Evolutionary conservation across 2,888 invertebrate species (phyloP).

Genomic region (Incurvaria masculella): DNA sequence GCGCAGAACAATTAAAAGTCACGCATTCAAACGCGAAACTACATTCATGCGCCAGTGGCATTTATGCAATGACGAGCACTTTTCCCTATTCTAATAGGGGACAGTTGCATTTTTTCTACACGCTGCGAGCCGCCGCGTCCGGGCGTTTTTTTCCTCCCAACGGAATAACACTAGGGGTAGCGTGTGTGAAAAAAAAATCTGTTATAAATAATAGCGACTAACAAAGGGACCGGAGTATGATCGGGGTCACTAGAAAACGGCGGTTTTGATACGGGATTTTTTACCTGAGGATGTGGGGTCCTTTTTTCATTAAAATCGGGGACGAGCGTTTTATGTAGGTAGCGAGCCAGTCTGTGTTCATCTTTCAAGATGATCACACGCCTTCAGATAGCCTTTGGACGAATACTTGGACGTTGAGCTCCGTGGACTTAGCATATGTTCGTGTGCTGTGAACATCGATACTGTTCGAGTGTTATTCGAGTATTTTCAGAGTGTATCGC

Average conservation of each 20-base stretch:
- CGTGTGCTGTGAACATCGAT: no score
- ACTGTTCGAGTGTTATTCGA: no score
- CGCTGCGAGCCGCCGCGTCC: slow-evolving; percentile 22
- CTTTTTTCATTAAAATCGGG: slow-evolving; percentile 42
- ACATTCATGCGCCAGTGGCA: slow-evolving; percentile 53
- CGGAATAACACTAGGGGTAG: slow-evolving; percentile 45
- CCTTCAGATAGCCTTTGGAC: slow-evolving; percentile 27
- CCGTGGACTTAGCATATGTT: slow-evolving; percentile 21
- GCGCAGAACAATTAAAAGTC: slow-evolving; percentile 50
- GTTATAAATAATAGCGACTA: slow-evolving; percentile 52
- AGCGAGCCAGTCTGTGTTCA: slow-evolving; percentile 55
- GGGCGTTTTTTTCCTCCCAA: slow-evolving; percentile 40
- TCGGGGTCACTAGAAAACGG: slow-evolving; percentile 58
- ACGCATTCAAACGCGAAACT: slow-evolving; percentile 49
- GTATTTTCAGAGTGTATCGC: no score
- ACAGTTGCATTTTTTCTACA: slow-evolving; percentile 48
- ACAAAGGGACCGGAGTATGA: slow-evolving; percentile 55
- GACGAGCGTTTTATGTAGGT: slow-evolving; percentile 38
- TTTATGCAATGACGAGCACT: slow-evolving; percentile 53
- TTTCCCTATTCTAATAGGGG: slow-evolving; percentile 56
- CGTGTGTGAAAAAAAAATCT: slow-evolving; percentile 53
- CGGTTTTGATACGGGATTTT: slow-evolving; percentile 55
- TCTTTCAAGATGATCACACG: slow-evolving; percentile 56
- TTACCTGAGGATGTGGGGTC: slow-evolving; percentile 47
- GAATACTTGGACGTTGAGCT: slow-evolving; percentile 36